Evolutionary conservation across 2,888 invertebrate genomes (phyloP).

Genomic region (Lycia hirtaria): DNA sequence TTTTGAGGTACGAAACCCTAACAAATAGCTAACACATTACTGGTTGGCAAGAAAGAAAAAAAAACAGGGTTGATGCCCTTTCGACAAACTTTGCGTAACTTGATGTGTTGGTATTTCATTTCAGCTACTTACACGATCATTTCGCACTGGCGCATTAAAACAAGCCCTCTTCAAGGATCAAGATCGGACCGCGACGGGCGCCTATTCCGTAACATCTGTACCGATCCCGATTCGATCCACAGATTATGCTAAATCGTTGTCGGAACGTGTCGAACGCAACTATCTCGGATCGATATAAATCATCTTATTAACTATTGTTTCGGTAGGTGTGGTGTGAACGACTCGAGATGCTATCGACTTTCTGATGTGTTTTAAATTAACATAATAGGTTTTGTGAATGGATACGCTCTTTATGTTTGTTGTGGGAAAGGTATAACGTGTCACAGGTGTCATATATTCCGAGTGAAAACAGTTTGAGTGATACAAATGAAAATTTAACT

Average conservation of each 20-base stretch:
- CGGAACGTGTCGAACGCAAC: constrained; percentile 77
- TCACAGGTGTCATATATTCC: constrained; percentile 38
- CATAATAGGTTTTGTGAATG: constrained; percentile 86
- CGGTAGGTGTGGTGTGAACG: constrained; percentile 85
- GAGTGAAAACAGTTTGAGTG: not conserved
- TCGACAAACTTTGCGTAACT: not conserved
- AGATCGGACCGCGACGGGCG: constrained; percentile 38
- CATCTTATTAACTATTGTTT: constrained; percentile 86
- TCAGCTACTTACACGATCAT: constrained; percentile 13
- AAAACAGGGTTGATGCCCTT: not conserved
- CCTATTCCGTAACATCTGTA: constrained; percentile 71
- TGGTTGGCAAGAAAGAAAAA: too few species aligned
- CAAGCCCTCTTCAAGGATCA: constrained; percentile 44
- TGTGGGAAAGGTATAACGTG: constrained; percentile 61
- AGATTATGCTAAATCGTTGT: constrained; percentile 85
- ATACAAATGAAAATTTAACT: constrained; percentile 15
- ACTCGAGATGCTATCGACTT: constrained; percentile 75
- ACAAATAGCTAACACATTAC: too few species aligned
- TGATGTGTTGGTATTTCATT: not conserved
- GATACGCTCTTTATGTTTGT: constrained; percentile 78
- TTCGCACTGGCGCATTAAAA: constrained; percentile 29
- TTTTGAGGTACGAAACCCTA: too few species aligned
- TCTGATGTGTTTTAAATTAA: constrained; percentile 85
- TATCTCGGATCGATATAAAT: constrained; percentile 84
- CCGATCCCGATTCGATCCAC: constrained; percentile 72